Percentiles rank a stretch among this genome's conserved stretches.
phyloP scores from a whole-genome alignment of 2,797 vertebrate species.

The Poeciliopsis turneri region DNA sequence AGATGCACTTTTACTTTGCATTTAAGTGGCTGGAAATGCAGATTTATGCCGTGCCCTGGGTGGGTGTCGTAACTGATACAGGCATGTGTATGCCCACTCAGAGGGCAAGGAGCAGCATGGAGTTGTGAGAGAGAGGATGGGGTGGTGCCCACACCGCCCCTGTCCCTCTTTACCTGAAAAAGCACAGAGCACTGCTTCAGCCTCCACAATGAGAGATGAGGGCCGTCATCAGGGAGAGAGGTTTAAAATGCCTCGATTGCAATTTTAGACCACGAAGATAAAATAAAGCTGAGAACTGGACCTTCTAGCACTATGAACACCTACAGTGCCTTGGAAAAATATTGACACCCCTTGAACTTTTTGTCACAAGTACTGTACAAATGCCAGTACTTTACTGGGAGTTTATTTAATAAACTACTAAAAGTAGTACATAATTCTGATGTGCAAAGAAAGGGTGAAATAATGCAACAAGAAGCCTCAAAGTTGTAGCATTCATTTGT shows the following conservation, averaged over 20 bases:
- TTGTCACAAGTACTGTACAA: neutral
- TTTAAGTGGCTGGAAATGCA: conserved; percentile 83
- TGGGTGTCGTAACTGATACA: conserved; percentile 84
- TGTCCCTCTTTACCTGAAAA: conserved; percentile 80
- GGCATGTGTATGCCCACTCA: conserved; percentile 75
- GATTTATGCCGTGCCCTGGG: conserved; percentile 77
- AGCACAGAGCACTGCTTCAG: conserved; percentile 73
- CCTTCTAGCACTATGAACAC: conserved; percentile 4
- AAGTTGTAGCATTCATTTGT: too few relatives aligned
- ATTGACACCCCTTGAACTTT: conserved; percentile 3
- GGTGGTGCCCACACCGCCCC: conserved; percentile 79
- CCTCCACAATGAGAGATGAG: conserved; percentile 73
- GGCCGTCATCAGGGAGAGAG: conserved; percentile 60
- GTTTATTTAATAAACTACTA: conserved; percentile 1
- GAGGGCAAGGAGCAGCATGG: conserved; percentile 73
- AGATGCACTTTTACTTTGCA: conserved; percentile 83
- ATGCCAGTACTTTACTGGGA: neutral
- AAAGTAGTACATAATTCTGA: neutral
- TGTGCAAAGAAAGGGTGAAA: neutral
- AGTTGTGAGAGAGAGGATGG: conserved; percentile 74
- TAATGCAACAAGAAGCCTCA: neutral
- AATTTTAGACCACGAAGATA: conserved; percentile 51
- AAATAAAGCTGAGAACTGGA: conserved; percentile 25
- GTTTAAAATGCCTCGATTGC: conserved; percentile 43
- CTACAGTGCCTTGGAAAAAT: conserved; percentile 1